Evolutionary conservation across 2,888 invertebrate genomes (phyloP).

Genomic region (Marronus borbonicus): DNA sequence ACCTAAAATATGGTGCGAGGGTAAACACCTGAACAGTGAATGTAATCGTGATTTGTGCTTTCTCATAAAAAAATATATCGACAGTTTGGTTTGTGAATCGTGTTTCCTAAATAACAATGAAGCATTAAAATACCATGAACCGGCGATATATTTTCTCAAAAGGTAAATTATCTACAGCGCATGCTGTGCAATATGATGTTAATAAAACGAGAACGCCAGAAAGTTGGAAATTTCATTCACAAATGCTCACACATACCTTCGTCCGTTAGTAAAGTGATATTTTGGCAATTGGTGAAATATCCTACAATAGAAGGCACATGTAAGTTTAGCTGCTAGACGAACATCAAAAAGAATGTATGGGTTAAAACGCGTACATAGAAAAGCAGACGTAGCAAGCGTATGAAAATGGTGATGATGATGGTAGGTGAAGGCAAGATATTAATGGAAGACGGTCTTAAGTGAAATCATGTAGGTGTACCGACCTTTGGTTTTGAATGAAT

Average conservation of each 20-base stretch:
- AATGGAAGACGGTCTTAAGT: background rate
- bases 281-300: conserved; percentile 70
- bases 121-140: background rate
- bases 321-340: conserved; percentile 60
- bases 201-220: conserved; percentile 47
- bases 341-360: conserved; percentile 38
- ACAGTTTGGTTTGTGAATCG: background rate
- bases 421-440: background rate
- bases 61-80: conserved; percentile 27
- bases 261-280: conserved; percentile 69
- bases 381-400: conserved; percentile 30
- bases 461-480: background rate
- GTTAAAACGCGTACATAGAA: conserved; percentile 24
- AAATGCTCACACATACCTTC: conserved; percentile 68
- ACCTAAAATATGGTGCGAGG: conserved; percentile 11
- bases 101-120: background rate
- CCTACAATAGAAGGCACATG: conserved; percentile 69
- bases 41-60: conserved; percentile 5
- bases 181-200: conserved; percentile 52
- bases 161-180: conserved; percentile 28
- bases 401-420: conserved; percentile 16
- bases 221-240: conserved; percentile 60
- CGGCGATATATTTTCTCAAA: conserved; percentile 1
- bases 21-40: conserved; percentile 28
- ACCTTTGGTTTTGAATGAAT: background rate